A percentile compares a stretch with the other conserved stretches of the same genome.
phyloP scores from a whole-genome alignment of 2,113 vertebrate species.

The Mormyrus lacerda region DNA sequence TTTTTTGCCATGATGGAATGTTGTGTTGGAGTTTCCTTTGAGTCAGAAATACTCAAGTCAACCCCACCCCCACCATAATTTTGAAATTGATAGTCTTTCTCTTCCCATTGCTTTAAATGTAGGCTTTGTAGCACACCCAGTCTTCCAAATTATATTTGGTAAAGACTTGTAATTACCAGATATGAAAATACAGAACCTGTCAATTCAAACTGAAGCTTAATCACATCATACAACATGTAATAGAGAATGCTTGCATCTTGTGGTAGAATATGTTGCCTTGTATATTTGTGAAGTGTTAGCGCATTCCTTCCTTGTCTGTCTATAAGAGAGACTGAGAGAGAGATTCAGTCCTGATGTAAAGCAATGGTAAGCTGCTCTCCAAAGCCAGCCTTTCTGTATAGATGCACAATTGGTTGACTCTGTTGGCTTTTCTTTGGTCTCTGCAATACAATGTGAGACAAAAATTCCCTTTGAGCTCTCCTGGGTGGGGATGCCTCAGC shows the following conservation, averaged over 20 bases:
- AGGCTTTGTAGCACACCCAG: conserved; percentile 23
- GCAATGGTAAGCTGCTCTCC: neutral
- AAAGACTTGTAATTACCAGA: neutral
- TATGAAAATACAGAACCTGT: neutral
- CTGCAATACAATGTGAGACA: neutral
- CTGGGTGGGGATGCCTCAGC: neutral
- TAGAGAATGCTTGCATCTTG: neutral
- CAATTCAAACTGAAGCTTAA: neutral
- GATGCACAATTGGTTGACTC: neutral
- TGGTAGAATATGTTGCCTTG: neutral
- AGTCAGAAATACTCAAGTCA: conserved; percentile 36
- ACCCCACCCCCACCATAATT: neutral
- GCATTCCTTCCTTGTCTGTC: neutral
- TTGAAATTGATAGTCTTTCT: neutral
- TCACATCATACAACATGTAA: neutral
- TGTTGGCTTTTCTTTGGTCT: neutral
- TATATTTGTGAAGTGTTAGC: neutral
- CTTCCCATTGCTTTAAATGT: conserved; percentile 29
- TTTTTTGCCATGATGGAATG: conserved; percentile 40
- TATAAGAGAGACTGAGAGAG: neutral
- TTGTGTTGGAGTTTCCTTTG: conserved; percentile 42
- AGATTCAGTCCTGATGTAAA: neutral
- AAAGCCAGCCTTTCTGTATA: neutral
- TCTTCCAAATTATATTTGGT: neutral
- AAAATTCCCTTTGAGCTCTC: neutral